Percentiles rank a stretch among this genome's conserved stretches.
These are phyloP conservation scores for Plagodis pulveraria DNA, from an alignment of 2,888 invertebrate species.

Conservation along the genomic window DNA sequence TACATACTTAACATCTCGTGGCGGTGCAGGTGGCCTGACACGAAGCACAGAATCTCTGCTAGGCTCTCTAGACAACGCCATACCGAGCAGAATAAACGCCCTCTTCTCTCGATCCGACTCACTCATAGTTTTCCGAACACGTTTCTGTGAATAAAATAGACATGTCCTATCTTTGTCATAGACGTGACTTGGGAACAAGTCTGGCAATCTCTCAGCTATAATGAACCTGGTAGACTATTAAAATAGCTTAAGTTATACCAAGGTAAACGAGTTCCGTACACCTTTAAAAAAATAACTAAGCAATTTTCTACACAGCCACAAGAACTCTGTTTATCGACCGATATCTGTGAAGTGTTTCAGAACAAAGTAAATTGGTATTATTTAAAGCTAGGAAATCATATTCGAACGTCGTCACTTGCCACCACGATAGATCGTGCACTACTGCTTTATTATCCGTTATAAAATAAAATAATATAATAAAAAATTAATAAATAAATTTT, in stretches of 20 bases:
- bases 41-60: slow-evolving; percentile 72
- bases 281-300: too few relatives aligned
- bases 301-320: too few relatives aligned
- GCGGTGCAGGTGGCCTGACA: slow-evolving; percentile 67
- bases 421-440: too few relatives aligned
- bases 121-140: slow-evolving; percentile 65
- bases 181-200: slow-evolving; percentile 47
- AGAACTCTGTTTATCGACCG: too few relatives aligned
- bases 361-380: too few relatives aligned
- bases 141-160: slow-evolving; percentile 61
- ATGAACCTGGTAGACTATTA: slow-evolving; percentile 17
- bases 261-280: slow-evolving; percentile 2
- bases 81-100: slow-evolving; percentile 73
- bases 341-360: too few relatives aligned
- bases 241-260: slow-evolving; percentile 9
- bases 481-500: too few relatives aligned
- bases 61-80: slow-evolving; percentile 71
- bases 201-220: slow-evolving; percentile 3
- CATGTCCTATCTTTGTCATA: slow-evolving; percentile 36
- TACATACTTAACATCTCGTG: slow-evolving; percentile 67
- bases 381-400: too few relatives aligned
- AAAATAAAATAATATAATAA: too few relatives aligned
- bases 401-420: too few relatives aligned
- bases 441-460: too few relatives aligned
- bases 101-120: slow-evolving; percentile 73